Conservation (phyloP, 2,888 invertebrate species). For the Papilio elwesi region DNA sequence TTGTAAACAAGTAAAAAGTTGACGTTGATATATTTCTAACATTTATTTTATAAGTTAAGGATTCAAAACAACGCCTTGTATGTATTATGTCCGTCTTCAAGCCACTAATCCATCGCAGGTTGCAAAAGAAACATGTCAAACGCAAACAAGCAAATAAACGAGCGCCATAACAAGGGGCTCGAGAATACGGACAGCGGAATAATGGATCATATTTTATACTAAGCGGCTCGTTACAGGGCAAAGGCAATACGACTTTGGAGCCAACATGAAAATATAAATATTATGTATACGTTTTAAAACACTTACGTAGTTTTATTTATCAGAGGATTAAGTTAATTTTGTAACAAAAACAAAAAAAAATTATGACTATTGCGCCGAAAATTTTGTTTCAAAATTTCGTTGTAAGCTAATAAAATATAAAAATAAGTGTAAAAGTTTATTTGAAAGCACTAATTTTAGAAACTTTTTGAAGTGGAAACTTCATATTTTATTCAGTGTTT, state of each 20-base stretch:
- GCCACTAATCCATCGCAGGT: not conserved
- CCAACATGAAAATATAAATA: not conserved
- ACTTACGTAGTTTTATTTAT: not conserved
- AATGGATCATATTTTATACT: conserved; percentile 10
- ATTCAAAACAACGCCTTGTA: too few relatives aligned
- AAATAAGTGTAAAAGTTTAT: too few relatives aligned
- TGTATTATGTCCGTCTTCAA: too few relatives aligned
- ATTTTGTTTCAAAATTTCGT: too few relatives aligned
- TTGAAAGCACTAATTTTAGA: too few relatives aligned
- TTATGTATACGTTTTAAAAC: conserved; percentile 4
- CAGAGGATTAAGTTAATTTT: not conserved
- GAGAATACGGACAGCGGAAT: conserved; percentile 14
- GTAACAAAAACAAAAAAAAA: not conserved
- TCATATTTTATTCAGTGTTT: not conserved
- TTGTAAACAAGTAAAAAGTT: too few relatives aligned
- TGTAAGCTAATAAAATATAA: too few relatives aligned
- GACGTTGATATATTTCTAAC: too few relatives aligned
- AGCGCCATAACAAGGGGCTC: conserved; percentile 15
- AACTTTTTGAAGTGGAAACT: too few relatives aligned
- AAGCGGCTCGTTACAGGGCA: conserved; percentile 1
- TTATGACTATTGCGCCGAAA: not conserved
- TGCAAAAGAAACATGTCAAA: conserved; percentile 16
- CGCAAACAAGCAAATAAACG: conserved; percentile 8
- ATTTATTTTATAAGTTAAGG: too few relatives aligned
- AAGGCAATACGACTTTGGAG: not conserved